Base-by-base conservation (phyloP, 2,113 vertebrate species). In the Gallinago media region DNA sequence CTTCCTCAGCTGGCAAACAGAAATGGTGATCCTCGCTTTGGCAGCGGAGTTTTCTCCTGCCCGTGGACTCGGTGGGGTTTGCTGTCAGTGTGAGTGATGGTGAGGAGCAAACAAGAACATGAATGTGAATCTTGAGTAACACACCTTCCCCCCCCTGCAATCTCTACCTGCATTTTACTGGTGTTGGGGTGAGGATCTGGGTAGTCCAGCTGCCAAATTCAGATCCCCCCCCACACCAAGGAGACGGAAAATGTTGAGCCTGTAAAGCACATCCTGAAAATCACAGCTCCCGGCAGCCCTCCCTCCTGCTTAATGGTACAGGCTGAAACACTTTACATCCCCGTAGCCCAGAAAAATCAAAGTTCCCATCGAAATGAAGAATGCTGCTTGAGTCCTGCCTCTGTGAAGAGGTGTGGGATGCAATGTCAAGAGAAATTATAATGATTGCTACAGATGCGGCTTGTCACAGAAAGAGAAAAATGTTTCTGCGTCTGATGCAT, bases 401-500 rank as follows among this genome's bases (percentile, higher is more conserved):
- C 58, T 49, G 29, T 55, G 62, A 76, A 91, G 93, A 83, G 86
- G 77, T 85, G 75, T 80, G 92, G 91, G 85, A 81, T 79, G 66
- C 76, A 54, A 47, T 75, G 91, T 93, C 92, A 95, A 66, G 89
- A 96, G 91, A 86, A 96, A 96, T 92, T 93, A 91, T 52, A 72
- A 80, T 84, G 87, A 96, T 92, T 92, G 90, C 92, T 95, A 89
- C 86, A 92, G 91, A 95, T 89, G 94, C 84, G 59, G 94, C 85
- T 96, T 94, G 88, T 94, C 94, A 82, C 26, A 46, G 92, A 63
- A n/a, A 77, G 85, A 89, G 84, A 92, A 68, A 62, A 88, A 85
- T 84, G 61, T 82, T 83, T 77, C 90, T 91, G 78, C 44, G 55
- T 92, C 58, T 50, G 91, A 94, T 85, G 83, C 55, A 38, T 86